Base-by-base conservation (phyloP, 2,113 vertebrate genomes). In the Elanus axillaris region DNA sequence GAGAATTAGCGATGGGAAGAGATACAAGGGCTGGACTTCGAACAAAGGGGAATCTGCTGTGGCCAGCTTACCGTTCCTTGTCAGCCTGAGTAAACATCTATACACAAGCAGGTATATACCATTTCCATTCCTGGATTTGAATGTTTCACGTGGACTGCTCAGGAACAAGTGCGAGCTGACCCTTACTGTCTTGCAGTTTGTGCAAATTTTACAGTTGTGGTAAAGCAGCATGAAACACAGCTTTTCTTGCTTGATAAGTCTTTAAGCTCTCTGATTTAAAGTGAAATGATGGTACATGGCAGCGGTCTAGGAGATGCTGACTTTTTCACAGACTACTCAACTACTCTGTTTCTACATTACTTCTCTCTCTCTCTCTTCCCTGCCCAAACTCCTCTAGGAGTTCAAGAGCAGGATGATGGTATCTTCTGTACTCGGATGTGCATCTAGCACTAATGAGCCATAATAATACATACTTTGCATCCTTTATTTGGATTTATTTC, bases 401-500 rank as follows among this genome's bases (percentile, higher is more conserved):
- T 48, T 71, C 1, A 3, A 40, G 32, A 53, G 22, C 5, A 50
- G 34, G 27, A 36, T 32, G 58, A 66, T 22, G 16, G 42, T 25
- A 55, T 76, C 11, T 66, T 80, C 55, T 34, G 26, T 47, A 31
- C 31, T 94, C 55, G 5, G 25, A 77, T 19, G 47, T 3, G 1
- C 16, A 83, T 27, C 1, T 0, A 72, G 67, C 15, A 14, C 29
- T 95, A 95, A 93, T 88, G 81, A 96, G 43, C 22, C 22, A 45
- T 47, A 82, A 62, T 87, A 94, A 90, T 42, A 53, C 2, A 12
- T 47, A 63, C 63, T 88, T 93, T 81, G 50, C 38, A 78, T 67
- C 88, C 23, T 73, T 66, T 52, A 52, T 26, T 45, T 50, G n/a
- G n/a, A 92, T 89, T 95, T 77, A 45, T 89, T 86, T 86, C 58